A percentile compares a stretch with the other conserved stretches of the same genome.
phyloP scores from a whole-genome alignment of 2,888 invertebrate genomes.

The Trachelus stipa region DNA sequence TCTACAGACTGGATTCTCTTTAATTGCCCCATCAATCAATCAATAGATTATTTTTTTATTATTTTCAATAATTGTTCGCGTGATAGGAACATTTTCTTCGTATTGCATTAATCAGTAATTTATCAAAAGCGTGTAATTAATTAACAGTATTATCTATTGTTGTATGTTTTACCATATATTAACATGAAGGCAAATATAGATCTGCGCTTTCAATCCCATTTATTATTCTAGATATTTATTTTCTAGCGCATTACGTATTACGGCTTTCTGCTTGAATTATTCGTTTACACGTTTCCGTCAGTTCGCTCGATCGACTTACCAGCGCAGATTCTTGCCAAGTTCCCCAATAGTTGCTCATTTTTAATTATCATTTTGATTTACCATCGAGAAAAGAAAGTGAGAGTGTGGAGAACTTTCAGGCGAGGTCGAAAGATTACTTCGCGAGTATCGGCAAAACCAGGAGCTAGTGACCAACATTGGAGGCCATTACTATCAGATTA shows the following conservation, averaged over 20 bases:
- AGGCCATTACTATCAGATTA: conserved; percentile 92
- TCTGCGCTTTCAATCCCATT: neutral
- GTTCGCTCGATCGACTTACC: neutral
- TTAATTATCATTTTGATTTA: neutral
- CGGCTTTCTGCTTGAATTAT: neutral
- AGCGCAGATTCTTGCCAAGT: neutral
- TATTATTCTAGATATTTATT: neutral
- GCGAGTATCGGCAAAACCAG: conserved; percentile 92
- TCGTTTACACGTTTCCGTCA: neutral
- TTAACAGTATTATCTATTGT: neutral
- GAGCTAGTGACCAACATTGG: conserved; percentile 92
- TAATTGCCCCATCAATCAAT: neutral
- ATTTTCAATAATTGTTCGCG: neutral
- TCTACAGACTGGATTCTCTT: neutral
- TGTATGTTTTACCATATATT: neutral
- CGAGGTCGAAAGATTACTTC: conserved; percentile 91
- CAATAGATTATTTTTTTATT: neutral
- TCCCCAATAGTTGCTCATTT: neutral
- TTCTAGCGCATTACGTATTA: neutral
- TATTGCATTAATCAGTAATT: neutral
- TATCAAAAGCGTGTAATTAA: neutral
- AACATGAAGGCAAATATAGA: neutral
- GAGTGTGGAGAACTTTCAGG: conserved; percentile 69
- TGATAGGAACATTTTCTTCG: neutral
- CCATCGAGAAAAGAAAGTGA: conserved; percentile 25